phyloP scores from a whole-genome alignment of 2,888 invertebrate species.

The Notodonta dromedarius region DNA sequence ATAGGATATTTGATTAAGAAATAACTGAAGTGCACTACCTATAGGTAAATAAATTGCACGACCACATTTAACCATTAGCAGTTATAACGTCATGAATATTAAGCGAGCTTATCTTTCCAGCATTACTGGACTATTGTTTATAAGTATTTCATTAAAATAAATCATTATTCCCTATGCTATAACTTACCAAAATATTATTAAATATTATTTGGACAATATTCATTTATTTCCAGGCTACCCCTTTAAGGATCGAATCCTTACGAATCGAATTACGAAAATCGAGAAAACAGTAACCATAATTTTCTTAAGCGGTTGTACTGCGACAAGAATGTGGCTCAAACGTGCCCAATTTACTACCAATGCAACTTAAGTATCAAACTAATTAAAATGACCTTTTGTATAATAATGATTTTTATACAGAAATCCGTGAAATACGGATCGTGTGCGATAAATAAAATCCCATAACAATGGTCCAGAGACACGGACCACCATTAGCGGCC shows the following conservation, averaged over 20 bases:
- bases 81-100: neutral
- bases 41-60: neutral
- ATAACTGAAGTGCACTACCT: too few relatives aligned
- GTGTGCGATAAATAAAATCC: slow-evolving; percentile 41
- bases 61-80: neutral
- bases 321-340: too few relatives aligned
- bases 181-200: too few relatives aligned
- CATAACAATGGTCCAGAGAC: slow-evolving; percentile 56
- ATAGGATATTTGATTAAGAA: too few relatives aligned
- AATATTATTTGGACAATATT: too few relatives aligned
- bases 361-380: neutral
- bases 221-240: too few relatives aligned
- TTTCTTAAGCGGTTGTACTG: too few relatives aligned
- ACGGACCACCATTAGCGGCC: slow-evolving; percentile 56
- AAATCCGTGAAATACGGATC: slow-evolving; percentile 32
- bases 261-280: too few relatives aligned
- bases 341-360: too few relatives aligned
- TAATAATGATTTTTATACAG: neutral
- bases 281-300: too few relatives aligned
- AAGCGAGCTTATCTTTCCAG: neutral
- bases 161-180: too few relatives aligned
- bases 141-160: neutral
- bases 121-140: neutral
- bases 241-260: too few relatives aligned
- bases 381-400: neutral